Evolutionary conservation across 2,113 vertebrate genomes (phyloP).

Genomic region (Fukomys damarensis): DNA sequence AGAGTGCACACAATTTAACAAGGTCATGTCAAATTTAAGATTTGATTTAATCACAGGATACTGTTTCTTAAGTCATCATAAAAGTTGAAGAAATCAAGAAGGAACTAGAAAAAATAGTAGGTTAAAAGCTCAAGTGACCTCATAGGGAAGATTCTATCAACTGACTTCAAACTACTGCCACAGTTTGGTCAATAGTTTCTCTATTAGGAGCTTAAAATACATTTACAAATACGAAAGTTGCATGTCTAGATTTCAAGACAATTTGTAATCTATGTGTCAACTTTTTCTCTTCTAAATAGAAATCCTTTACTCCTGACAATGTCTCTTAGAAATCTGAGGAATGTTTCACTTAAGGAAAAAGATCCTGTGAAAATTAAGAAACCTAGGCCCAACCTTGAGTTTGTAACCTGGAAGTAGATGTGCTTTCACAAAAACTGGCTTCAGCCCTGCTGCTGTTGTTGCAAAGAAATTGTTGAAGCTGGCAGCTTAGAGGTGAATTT

Average conservation of each 20-base stretch:
- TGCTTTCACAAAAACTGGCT: constrained; percentile 63
- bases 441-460: constrained; percentile 67
- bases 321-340: neutral
- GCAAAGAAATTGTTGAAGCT: constrained; percentile 65
- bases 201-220: neutral
- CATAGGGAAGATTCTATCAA: neutral
- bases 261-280: neutral
- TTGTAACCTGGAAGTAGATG: constrained; percentile 66
- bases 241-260: no score
- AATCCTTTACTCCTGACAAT: neutral
- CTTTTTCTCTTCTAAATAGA: neutral
- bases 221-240: neutral
- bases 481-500: constrained; percentile 79
- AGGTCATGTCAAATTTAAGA: neutral
- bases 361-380: neutral
- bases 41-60: neutral
- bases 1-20: neutral
- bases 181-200: neutral
- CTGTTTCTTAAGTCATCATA: neutral
- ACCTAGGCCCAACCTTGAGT: accelerated
- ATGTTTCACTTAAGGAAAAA: neutral
- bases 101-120: neutral
- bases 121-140: neutral
- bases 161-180: neutral
- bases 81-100: neutral